phyloP scores from a whole-genome alignment of 2,888 invertebrate species.

The Bugulina stolonifera region DNA sequence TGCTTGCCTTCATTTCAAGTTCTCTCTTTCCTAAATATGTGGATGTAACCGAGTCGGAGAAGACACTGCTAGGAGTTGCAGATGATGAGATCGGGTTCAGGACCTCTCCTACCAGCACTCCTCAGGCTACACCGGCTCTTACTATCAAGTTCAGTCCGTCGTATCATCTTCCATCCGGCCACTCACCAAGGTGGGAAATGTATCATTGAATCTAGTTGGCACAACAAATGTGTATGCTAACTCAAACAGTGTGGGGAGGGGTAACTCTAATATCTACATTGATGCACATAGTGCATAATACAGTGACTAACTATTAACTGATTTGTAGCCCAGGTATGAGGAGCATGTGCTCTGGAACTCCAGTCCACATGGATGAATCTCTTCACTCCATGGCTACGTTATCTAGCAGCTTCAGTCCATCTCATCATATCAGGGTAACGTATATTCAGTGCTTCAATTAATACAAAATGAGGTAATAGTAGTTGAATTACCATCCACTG shows the following conservation, averaged over 20 bases:
- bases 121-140: neutral
- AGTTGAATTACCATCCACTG: too few relatives aligned
- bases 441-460: neutral
- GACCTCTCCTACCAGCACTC: neutral
- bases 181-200: neutral
- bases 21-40: slow-evolving; percentile 29
- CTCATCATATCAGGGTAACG: neutral
- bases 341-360: neutral
- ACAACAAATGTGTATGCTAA: too few relatives aligned
- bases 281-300: too few relatives aligned
- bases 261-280: too few relatives aligned
- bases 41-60: slow-evolving; percentile 38
- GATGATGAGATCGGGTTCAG: slow-evolving; percentile 29
- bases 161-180: neutral
- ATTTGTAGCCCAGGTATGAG: neutral
- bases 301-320: too few relatives aligned
- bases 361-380: neutral
- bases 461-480: too few relatives aligned
- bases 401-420: neutral
- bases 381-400: neutral
- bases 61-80: slow-evolving; percentile 39
- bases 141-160: neutral
- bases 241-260: too few relatives aligned
- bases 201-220: neutral
- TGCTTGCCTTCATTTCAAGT: too few relatives aligned